Evolutionary conservation across 2,888 invertebrate species (phyloP).

Genomic region (Rugalucina vietnamica): DNA sequence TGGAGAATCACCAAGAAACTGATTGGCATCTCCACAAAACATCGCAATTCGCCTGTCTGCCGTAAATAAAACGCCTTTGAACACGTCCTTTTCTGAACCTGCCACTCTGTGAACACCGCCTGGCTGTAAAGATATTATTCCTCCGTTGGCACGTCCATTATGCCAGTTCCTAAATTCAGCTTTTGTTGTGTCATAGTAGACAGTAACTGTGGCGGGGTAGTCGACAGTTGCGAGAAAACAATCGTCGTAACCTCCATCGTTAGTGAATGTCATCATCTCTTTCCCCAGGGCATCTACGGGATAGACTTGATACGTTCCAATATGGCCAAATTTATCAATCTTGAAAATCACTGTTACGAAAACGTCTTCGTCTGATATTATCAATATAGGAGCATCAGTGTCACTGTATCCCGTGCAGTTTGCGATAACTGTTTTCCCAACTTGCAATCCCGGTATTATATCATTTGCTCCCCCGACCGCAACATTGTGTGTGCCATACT

Average conservation of each 20-base stretch:
- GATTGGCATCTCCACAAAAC: not conserved
- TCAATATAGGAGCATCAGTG: not conserved
- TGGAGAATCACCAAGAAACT: not conserved
- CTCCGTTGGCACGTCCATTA: not conserved
- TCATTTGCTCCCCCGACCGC: not conserved
- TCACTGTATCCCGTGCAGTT: not conserved
- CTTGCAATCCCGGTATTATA: not conserved
- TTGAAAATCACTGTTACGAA: conserved; percentile 8
- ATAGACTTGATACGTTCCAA: conserved; percentile 18
- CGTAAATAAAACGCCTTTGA: not conserved
- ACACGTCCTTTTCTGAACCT: not conserved
- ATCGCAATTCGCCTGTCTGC: not conserved
- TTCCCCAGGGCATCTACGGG: conserved; percentile 33
- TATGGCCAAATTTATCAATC: not conserved
- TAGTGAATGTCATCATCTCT: conserved; percentile 17
- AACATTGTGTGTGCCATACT: not conserved
- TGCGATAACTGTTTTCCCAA: not conserved
- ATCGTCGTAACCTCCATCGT: not conserved
- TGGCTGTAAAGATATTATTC: not conserved
- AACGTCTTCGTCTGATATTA: conserved; percentile 21
- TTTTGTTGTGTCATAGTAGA: not conserved
- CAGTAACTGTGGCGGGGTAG: not conserved
- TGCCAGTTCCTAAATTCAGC: not conserved
- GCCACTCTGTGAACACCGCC: not conserved
- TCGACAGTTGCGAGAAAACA: not conserved